Evolutionary conservation across 2,888 invertebrate genomes (phyloP), one percentile per base, ranked within the genome.

Genomic region (Empis stercorea): DNA sequence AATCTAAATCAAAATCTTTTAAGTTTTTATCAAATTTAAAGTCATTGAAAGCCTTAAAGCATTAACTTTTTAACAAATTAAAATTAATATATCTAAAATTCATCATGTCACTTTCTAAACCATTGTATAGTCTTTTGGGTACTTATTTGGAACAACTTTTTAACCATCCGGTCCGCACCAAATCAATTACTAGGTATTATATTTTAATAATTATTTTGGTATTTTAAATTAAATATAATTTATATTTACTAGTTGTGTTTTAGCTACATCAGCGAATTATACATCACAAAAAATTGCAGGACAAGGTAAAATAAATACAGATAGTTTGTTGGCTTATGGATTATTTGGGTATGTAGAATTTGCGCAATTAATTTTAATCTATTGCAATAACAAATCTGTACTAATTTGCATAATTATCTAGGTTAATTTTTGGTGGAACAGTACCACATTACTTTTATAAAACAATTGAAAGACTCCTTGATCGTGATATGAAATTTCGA

Each of bases 301-400:
- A 40, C 73, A 71, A 14, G 77, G 76, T 58, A 62, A 66, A 32
- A 62, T 86, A 10, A 79, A 78, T 60, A 70, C 76, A 38, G 80
- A 84, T 44, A 83, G 80, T 57, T 65, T 86, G 5, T 59, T 82
- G 34, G 82, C 86, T 1, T 87, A 84, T 69, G 84, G 79, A 37
- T 62, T 81, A 10, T 87, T 81, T 72, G 87, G 87, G 85, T 84
- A n/a, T n/a, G n/a, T n/a, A n/a, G n/a, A n/a, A n/a, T n/a, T n/a
- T n/a, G n/a, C n/a, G n/a, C n/a, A n/a, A n/a, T n/a, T n/a, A 53
- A 53, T 15, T 17, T 34, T 34, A 32, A 32, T 34, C 13, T n/a
- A 7, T 34, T 34, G n/a, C 2, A 5, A 34, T 34, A 6, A n/a
- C 3, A 13, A 34, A n/a, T 34, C 2, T 34, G 5, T n/a, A 3